Evolutionary conservation across 2,113 vertebrate genomes (phyloP), one percentile per base, ranked within the genome.

Genomic region (Typhlomys cinereus): DNA sequence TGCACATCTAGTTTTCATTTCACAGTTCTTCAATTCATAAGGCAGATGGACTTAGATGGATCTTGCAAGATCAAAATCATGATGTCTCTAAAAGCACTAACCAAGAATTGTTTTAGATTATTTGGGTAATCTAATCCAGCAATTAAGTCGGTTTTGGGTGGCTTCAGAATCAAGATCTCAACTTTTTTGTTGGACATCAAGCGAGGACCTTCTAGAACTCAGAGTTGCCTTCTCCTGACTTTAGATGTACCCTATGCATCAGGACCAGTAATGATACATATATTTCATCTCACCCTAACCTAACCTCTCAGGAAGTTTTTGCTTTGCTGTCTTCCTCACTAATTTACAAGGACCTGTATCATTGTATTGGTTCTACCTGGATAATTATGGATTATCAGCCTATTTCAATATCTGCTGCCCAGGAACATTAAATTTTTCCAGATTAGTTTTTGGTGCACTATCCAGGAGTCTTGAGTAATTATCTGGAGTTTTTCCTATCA

Each of bases 381-480:
- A 46, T 62, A 25, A 50, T 44, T 11, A 29, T 67, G 21, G 11
- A 21, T 25, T 18, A 18, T 89, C 3, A 41, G 23, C 17, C n/a
- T n/a, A 10, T 70, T 54, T 84, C 69, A 67, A 80, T 10, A 54
- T 73, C 3, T 50, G 18, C 27, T 57, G 17, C 52, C 18, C 62
- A 78, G 15, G 73, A n/a, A 82, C 3, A 21, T 88, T 54, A 81
- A 57, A n/a, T 88, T 48, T 36, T 17, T 61, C 25, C 61, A 31
- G 25, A 71, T 57, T 67, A 78, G 4, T n/a, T 74, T 89, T 91
- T 36, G 81, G 23, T 78, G 15, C 74, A 93, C n/a, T 50, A 88
- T 57, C 7, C 12, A 86, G 25, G 20, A 67, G 11, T 67, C 36
- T 64, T 85, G 25, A 34, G 21, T 3, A 18, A 18, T 48, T 48